Conservation (phyloP, 2,888 invertebrate genomes). For the Eledona agricola region DNA sequence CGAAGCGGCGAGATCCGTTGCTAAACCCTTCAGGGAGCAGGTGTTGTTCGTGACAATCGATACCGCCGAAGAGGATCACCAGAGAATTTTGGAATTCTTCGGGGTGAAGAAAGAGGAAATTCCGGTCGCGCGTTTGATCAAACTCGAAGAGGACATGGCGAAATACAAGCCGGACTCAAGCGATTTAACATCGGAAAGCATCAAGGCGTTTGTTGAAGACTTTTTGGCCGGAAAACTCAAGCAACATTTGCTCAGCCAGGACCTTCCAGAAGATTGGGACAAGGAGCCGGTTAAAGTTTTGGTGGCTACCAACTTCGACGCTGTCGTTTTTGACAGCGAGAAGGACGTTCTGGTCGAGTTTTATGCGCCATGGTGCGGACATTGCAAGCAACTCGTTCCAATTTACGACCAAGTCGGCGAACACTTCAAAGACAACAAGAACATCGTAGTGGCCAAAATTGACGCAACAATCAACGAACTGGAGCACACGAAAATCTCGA, state of each 20-base stretch:
- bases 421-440: conserved; percentile 84
- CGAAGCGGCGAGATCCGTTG: conserved; percentile 81
- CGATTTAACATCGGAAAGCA: conserved; percentile 75
- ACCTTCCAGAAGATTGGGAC: conserved; percentile 97
- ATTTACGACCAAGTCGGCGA: conserved; percentile 91
- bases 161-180: conserved; percentile 91
- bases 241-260: conserved; percentile 94
- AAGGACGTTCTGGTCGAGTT: conserved; percentile 98
- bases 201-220: conserved; percentile 83
- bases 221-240: conserved; percentile 94
- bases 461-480: conserved; percentile 98
- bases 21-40: conserved; percentile 90
- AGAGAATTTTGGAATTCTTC: conserved; percentile 98
- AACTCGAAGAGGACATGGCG: conserved; percentile 95
- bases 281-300: conserved; percentile 91
- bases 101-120: conserved; percentile 90
- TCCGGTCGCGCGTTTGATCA: conserved; percentile 90
- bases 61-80: conserved; percentile 94
- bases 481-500: conserved; percentile 92
- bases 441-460: conserved; percentile 96
- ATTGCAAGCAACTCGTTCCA: conserved; percentile 97
- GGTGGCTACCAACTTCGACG: conserved; percentile 95
- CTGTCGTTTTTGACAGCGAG: conserved; percentile 83
- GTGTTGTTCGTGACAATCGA: conserved; percentile 96
- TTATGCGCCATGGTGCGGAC: conserved; percentile 99